Conservation (phyloP, 2,113 vertebrate genomes). For the Ptilorrhoa leucosticta region DNA sequence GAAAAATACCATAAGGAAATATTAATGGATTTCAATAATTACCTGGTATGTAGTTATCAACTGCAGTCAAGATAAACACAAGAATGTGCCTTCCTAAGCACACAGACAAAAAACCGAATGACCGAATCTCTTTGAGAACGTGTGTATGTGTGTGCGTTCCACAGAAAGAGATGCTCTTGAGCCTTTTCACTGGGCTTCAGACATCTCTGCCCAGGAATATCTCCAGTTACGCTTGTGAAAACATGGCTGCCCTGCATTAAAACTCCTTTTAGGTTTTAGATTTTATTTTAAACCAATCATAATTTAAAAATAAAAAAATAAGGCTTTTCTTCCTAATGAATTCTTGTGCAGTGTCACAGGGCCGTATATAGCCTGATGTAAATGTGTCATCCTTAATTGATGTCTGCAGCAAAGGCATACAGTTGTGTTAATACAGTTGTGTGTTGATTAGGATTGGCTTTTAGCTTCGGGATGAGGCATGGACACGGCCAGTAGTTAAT, state of each 20-base stretch:
- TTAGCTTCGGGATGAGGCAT: neutral
- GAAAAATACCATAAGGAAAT: neutral
- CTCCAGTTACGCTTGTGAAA: neutral
- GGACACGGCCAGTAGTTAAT: neutral
- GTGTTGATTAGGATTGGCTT: neutral
- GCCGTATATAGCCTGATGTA: neutral
- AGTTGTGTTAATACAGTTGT: neutral
- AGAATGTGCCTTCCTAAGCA: neutral
- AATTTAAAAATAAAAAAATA: neutral
- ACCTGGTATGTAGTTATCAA: neutral
- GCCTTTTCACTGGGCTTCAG: neutral
- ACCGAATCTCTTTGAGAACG: accelerated
- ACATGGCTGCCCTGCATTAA: neutral
- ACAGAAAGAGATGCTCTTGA: neutral
- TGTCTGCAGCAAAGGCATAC: neutral
- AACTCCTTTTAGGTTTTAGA: neutral
- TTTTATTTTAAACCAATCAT: neutral
- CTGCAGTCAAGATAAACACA: neutral
- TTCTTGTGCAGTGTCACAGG: neutral
- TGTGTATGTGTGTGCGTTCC: neutral
- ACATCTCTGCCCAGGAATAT: neutral
- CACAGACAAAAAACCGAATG: neutral
- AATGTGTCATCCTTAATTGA: neutral
- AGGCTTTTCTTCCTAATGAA: neutral
- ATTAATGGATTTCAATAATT: neutral